Conservation (phyloP, 1,140 invertebrate species). For the Asbolus verrucosus region DNA sequence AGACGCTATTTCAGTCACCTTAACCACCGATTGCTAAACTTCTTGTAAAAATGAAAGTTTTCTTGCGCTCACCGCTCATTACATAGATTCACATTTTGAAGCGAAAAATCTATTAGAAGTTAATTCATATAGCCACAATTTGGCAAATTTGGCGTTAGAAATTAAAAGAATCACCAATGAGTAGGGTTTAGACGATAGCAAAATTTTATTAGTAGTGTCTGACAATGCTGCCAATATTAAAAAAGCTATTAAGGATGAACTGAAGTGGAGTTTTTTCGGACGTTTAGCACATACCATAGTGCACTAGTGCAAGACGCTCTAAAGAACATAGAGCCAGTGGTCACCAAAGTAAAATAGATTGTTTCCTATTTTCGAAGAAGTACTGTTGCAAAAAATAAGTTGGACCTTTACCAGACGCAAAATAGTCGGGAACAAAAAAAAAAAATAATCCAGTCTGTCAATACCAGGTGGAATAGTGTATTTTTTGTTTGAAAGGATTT, state of each 20-base stretch:
- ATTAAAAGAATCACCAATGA: slow-evolving; percentile 50
- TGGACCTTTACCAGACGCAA: slow-evolving; percentile 40
- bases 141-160: slow-evolving; percentile 49
- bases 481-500: background rate
- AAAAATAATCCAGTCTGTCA: slow-evolving; percentile 32
- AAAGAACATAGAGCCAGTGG: slow-evolving; percentile 2
- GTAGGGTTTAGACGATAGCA: slow-evolving; percentile 53
- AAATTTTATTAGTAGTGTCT: slow-evolving; percentile 54
- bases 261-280: slow-evolving; percentile 55
- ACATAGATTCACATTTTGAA: slow-evolving; percentile 40
- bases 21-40: slow-evolving; percentile 52
- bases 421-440: slow-evolving; percentile 21
- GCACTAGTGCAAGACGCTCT: slow-evolving; percentile 47
- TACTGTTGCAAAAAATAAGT: slow-evolving; percentile 50
- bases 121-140: slow-evolving; percentile 34
- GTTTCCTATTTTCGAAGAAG: slow-evolving; percentile 58
- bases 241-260: slow-evolving; percentile 49
- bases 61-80: slow-evolving; percentile 44
- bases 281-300: slow-evolving; percentile 60
- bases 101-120: slow-evolving; percentile 46
- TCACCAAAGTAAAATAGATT: slow-evolving; percentile 54
- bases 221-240: slow-evolving; percentile 61
- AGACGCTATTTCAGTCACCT: too few species aligned
- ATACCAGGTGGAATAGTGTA: background rate
- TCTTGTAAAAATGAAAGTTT: slow-evolving; percentile 41